These are phyloP conservation scores for Myiozetetes cayanensis DNA, from an alignment of 2,113 vertebrate species.

Conservation along the genomic window DNA sequence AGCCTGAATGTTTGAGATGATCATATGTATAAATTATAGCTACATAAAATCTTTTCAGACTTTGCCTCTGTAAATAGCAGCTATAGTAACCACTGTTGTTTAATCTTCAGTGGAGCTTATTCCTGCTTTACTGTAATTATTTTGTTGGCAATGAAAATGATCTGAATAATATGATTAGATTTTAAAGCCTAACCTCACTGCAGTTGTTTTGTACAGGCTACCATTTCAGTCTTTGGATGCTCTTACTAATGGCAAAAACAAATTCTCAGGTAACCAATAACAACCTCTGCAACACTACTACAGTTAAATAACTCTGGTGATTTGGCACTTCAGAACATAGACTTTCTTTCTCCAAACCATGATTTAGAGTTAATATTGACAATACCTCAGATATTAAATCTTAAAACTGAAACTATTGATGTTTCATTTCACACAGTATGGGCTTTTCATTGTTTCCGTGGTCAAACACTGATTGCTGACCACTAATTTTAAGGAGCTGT, in stretches of 20 bases:
- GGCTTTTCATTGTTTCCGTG: not conserved
- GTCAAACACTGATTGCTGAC: not conserved
- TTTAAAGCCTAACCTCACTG: not conserved
- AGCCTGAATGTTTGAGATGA: not conserved
- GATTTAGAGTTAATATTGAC: not conserved
- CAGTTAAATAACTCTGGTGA: not conserved
- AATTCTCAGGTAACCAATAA: not conserved
- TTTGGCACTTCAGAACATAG: not conserved
- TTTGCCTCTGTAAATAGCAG: not conserved
- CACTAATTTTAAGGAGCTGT: not conserved
- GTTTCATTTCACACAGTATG: not conserved
- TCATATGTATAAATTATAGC: not conserved
- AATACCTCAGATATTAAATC: not conserved
- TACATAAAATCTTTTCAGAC: not conserved
- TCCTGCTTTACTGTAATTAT: not conserved
- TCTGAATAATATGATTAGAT: not conserved
- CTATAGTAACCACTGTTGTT: not conserved
- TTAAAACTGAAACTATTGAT: not conserved
- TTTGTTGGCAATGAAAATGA: not conserved
- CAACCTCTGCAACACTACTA: not conserved
- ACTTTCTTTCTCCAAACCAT: not conserved
- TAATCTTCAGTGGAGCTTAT: not conserved
- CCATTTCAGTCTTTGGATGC: not conserved
- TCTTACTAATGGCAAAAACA: not conserved
- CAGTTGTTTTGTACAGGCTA: not conserved